Conservation (phyloP, 2,797 vertebrate species). For the Falco peregrinus region DNA sequence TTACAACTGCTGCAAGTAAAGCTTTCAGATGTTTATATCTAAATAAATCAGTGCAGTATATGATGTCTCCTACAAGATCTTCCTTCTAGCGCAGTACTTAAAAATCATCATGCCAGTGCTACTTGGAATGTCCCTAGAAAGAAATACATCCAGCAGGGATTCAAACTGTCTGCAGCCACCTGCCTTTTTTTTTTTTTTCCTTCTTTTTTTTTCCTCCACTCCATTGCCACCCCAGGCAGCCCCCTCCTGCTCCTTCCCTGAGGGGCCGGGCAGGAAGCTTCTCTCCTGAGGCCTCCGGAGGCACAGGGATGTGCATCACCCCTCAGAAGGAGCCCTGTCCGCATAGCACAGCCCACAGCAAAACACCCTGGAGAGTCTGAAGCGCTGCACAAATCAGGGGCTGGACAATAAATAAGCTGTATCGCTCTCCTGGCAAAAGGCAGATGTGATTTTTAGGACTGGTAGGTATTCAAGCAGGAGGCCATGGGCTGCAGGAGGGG, state of each 20-base stretch:
- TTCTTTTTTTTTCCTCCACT: background rate
- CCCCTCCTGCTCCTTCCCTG: background rate
- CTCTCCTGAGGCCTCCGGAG: background rate
- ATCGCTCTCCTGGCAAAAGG: background rate
- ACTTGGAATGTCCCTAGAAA: background rate
- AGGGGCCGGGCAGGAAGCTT: background rate
- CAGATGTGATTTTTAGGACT: background rate
- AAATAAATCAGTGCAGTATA: background rate
- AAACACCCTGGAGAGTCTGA: background rate
- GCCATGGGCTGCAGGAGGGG: background rate
- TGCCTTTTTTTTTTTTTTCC: background rate
- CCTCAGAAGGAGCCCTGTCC: background rate
- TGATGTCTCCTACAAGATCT: background rate
- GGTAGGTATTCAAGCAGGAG: background rate
- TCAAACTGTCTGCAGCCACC: background rate
- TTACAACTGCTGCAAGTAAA: background rate
- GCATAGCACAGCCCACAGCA: background rate
- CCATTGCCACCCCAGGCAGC: background rate
- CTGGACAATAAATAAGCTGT: background rate
- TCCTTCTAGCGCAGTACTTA: background rate
- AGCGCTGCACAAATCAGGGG: background rate
- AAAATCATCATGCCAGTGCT: background rate
- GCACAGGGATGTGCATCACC: background rate
- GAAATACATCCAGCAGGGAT: background rate
- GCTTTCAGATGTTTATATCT: background rate